Percentiles rank a stretch among this genome's conserved stretches.
Conservation (phyloP, 2,888 invertebrate genomes). For the Notodonta dromedarius region DNA sequence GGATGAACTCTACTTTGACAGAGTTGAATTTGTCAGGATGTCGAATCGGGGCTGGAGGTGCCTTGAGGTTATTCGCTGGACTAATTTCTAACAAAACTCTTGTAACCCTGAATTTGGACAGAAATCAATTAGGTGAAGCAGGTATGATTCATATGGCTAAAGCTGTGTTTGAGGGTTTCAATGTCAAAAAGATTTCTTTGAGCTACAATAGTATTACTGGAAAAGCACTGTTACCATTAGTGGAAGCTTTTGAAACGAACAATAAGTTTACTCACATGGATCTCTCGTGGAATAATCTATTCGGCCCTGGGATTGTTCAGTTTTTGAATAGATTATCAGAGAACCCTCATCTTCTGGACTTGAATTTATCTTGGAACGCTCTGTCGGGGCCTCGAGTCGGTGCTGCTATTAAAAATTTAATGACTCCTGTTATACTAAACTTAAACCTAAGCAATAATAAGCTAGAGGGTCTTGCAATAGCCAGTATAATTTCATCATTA, state of each 20-base stretch:
- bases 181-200: slow-evolving; percentile 12
- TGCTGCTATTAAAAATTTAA: too few relatives aligned
- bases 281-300: too few relatives aligned
- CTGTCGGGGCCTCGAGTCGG: too few relatives aligned
- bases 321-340: too few relatives aligned
- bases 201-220: slow-evolving; percentile 49
- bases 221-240: slow-evolving; percentile 33
- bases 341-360: too few relatives aligned
- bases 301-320: too few relatives aligned
- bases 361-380: too few relatives aligned
- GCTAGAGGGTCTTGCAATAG: too few relatives aligned
- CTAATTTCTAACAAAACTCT: slow-evolving; percentile 28
- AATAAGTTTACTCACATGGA: slow-evolving; percentile 47
- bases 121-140: slow-evolving; percentile 43
- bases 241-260: slow-evolving; percentile 45
- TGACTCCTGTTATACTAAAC: too few relatives aligned
- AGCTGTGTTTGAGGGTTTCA: slow-evolving; percentile 35
- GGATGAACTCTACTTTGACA: slow-evolving; percentile 37
- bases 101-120: slow-evolving; percentile 44
- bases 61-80: slow-evolving; percentile 31
- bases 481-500: slow-evolving; percentile 34
- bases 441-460: too few relatives aligned
- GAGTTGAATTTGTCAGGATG: slow-evolving; percentile 51
- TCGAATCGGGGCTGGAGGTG: slow-evolving; percentile 41
- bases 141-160: slow-evolving; percentile 42